Conservation (phyloP, 2,113 vertebrate species). For the Poeciliopsis occidentalis region DNA sequence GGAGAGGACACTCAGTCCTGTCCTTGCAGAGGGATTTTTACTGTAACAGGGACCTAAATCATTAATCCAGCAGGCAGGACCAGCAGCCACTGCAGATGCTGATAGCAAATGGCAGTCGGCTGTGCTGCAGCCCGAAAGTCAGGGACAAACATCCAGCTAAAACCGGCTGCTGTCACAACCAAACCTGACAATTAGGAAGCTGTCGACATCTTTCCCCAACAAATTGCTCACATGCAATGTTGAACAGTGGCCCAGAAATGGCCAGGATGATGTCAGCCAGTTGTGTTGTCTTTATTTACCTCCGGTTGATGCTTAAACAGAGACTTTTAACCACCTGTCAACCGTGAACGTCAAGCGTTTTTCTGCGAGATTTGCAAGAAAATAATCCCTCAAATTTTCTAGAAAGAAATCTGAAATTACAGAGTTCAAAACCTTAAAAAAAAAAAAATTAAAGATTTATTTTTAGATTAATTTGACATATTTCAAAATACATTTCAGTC, state of each 20-base stretch:
- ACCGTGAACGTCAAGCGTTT: constrained; percentile 10
- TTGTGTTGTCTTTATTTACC: constrained; percentile 39
- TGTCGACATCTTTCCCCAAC: constrained; percentile 27
- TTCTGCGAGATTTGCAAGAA: no score
- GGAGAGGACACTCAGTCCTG: background rate
- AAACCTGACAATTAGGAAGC: constrained; percentile 48
- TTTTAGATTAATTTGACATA: no score
- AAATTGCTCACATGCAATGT: constrained; percentile 27
- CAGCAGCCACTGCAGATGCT: constrained; percentile 34
- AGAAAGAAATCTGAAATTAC: no score
- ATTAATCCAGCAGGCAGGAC: constrained; percentile 27
- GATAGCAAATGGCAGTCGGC: constrained; percentile 31
- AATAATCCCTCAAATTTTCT: no score
- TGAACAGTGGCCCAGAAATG: constrained; percentile 23
- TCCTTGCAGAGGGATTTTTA: constrained; percentile 11
- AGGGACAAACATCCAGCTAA: constrained; percentile 7
- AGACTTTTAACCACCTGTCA: constrained; percentile 48
- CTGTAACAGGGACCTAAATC: constrained; percentile 38
- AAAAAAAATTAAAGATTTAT: no score
- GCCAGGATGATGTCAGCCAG: constrained; percentile 8
- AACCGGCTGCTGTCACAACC: constrained; percentile 18
- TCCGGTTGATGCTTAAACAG: constrained; percentile 54
- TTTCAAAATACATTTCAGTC: no score
- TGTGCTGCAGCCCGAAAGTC: constrained; percentile 25
- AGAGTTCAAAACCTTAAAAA: no score